These are phyloP conservation scores for Tenthredo distinguenda DNA, from an alignment of 2,888 invertebrate genomes.

Conservation along the genomic window DNA sequence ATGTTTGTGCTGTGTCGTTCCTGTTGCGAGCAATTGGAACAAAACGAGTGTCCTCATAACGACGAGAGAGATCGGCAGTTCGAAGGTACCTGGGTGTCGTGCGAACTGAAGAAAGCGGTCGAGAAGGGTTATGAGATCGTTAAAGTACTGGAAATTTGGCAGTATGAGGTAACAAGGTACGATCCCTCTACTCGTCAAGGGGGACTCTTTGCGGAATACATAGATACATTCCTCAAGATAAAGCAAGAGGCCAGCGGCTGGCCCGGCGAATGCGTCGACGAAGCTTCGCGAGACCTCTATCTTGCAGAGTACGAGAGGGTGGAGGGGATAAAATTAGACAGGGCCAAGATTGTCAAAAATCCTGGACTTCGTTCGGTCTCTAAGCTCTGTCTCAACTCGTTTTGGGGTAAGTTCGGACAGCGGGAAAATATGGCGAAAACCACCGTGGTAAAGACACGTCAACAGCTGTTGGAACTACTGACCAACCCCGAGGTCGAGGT, in stretches of 20 bases:
- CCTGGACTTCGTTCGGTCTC: conserved; percentile 57
- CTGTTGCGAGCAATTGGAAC: conserved; percentile 65
- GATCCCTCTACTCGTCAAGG: conserved; percentile 52
- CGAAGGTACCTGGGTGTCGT: conserved; percentile 69
- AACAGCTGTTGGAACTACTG: conserved; percentile 50
- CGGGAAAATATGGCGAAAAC: conserved; percentile 52
- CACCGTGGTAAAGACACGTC: conserved; percentile 11
- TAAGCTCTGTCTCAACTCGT: conserved; percentile 63
- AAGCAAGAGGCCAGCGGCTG: conserved; percentile 66
- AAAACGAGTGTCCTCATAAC: conserved; percentile 67
- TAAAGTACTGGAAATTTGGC: too few relatives aligned
- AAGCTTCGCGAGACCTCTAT: conserved; percentile 54
- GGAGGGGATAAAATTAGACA: conserved; percentile 55
- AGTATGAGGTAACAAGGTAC: too few relatives aligned
- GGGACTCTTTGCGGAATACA: conserved; percentile 69
- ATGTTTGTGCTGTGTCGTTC: conserved; percentile 71
- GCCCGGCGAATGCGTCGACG: conserved; percentile 61
- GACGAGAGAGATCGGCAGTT: conserved; percentile 61
- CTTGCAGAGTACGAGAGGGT: conserved; percentile 54
- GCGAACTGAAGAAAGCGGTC: too few relatives aligned
- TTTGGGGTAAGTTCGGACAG: conserved; percentile 61
- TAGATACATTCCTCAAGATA: conserved; percentile 68
- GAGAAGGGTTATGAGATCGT: too few relatives aligned
- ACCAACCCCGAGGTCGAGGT: conserved; percentile 58
- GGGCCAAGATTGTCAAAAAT: conserved; percentile 54